phyloP scores from a whole-genome alignment of 2,797 vertebrate species.

The Varecia variegata region DNA sequence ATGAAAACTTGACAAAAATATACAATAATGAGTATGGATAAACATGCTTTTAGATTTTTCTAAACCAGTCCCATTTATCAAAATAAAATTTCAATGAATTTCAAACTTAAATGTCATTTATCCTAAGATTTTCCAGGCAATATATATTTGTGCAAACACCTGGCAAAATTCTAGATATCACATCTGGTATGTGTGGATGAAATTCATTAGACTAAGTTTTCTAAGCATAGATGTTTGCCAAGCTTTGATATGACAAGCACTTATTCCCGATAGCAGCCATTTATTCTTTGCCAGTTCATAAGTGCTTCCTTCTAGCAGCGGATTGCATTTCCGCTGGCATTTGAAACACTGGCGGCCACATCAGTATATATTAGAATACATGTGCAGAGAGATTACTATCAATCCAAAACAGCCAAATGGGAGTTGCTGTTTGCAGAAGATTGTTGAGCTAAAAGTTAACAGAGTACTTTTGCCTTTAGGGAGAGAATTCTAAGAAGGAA shows the following conservation, averaged over 20 bases:
- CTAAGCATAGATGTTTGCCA: slow-evolving; percentile 78
- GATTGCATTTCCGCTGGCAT: slow-evolving; percentile 76
- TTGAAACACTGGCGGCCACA: slow-evolving; percentile 73
- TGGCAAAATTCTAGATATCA: slow-evolving; percentile 73
- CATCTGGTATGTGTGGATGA: slow-evolving; percentile 81
- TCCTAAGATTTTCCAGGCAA: slow-evolving; percentile 52
- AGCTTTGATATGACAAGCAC: slow-evolving; percentile 77
- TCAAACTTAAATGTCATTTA: slow-evolving; percentile 68
- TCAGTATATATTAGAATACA: slow-evolving; percentile 63
- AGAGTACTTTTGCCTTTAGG: neutral
- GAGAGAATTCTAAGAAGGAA: slow-evolving; percentile 27
- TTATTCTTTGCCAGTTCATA: slow-evolving; percentile 81
- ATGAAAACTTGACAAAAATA: neutral
- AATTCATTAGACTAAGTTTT: slow-evolving; percentile 80
- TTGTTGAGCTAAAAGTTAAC: slow-evolving; percentile 35
- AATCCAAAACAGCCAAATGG: slow-evolving; percentile 31
- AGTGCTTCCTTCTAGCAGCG: slow-evolving; percentile 76
- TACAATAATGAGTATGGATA: neutral
- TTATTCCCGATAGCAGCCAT: slow-evolving; percentile 77
- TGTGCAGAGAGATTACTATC: slow-evolving; percentile 43
- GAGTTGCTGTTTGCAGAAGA: slow-evolving; percentile 2
- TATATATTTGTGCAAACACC: slow-evolving; percentile 74
- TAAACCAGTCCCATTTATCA: slow-evolving; percentile 17
- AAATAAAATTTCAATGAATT: slow-evolving; percentile 63
- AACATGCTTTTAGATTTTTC: neutral